Evolutionary conservation across 1,140 invertebrate genomes (phyloP).

Genomic region (Tenebrio molitor): DNA sequence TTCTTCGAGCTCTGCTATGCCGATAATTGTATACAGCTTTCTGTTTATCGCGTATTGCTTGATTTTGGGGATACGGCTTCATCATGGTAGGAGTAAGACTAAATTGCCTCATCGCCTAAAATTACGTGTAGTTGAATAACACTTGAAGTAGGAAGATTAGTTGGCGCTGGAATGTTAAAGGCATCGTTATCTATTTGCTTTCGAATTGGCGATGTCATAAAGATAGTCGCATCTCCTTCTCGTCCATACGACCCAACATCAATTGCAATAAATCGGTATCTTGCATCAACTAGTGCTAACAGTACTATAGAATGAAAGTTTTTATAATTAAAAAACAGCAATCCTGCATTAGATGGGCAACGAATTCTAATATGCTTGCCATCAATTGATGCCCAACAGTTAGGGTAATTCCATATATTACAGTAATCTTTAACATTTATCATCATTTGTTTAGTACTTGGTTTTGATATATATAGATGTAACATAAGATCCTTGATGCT

Average conservation of each 20-base stretch:
- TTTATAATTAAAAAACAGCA: constrained; percentile 67
- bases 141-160: not conserved
- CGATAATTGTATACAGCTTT: not conserved
- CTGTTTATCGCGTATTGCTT: not conserved
- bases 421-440: not conserved
- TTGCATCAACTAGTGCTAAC: constrained; percentile 63
- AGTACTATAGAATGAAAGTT: constrained; percentile 65
- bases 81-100: not conserved
- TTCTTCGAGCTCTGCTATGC: too few species aligned
- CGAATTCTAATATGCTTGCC: constrained; percentile 64
- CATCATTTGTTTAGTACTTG: not conserved
- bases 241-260: constrained; percentile 65
- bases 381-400: constrained; percentile 65
- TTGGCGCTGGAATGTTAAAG: not conserved
- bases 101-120: not conserved
- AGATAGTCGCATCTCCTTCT: constrained; percentile 53
- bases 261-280: constrained; percentile 63
- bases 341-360: constrained; percentile 61
- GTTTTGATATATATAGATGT: too few species aligned
- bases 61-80: not conserved
- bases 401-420: constrained; percentile 48
- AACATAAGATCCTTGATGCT: not conserved
- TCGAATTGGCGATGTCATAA: constrained; percentile 1
- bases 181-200: not conserved
- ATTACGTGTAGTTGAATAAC: not conserved